phyloP scores from a whole-genome alignment of 1,140 invertebrate genomes.

The Nixonia krombeini region DNA sequence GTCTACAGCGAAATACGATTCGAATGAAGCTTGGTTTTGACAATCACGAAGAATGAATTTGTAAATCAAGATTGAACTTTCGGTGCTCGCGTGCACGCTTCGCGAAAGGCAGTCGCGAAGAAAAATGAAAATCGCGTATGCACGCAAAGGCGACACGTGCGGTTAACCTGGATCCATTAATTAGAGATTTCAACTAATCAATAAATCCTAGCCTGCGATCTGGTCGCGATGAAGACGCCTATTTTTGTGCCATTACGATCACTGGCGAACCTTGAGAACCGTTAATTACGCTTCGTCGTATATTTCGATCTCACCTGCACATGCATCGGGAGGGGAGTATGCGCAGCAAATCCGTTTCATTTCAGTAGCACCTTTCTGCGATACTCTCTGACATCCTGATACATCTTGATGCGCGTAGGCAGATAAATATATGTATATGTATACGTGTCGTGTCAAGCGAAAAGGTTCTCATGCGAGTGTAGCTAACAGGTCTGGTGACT shows the following conservation, averaged over 20 bases:
- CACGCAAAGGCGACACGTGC: neutral
- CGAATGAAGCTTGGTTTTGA: too few species aligned
- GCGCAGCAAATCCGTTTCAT: constrained; percentile 31
- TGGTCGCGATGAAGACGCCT: too few species aligned
- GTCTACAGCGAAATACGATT: too few species aligned
- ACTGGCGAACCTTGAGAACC: neutral
- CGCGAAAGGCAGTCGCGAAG: neutral
- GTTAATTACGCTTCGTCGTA: too few species aligned
- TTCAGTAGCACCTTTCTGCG: constrained; percentile 39
- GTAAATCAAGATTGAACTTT: constrained; percentile 1
- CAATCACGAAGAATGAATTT: too few species aligned
- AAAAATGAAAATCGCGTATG: neutral
- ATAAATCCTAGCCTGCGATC: neutral
- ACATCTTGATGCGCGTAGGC: constrained; percentile 37
- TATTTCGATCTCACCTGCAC: too few species aligned
- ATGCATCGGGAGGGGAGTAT: constrained; percentile 11
- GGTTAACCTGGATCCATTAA: neutral
- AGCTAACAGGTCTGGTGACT: constrained; percentile 48
- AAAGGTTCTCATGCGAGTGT: constrained; percentile 21
- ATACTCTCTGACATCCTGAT: constrained; percentile 33
- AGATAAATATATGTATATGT: constrained; percentile 19
- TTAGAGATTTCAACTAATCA: neutral
- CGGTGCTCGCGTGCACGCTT: neutral
- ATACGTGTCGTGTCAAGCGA: constrained; percentile 22
- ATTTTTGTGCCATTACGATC: too few species aligned